Evolutionary conservation across 2,797 vertebrate genomes (phyloP).

Genomic region (Clamator glandarius): DNA sequence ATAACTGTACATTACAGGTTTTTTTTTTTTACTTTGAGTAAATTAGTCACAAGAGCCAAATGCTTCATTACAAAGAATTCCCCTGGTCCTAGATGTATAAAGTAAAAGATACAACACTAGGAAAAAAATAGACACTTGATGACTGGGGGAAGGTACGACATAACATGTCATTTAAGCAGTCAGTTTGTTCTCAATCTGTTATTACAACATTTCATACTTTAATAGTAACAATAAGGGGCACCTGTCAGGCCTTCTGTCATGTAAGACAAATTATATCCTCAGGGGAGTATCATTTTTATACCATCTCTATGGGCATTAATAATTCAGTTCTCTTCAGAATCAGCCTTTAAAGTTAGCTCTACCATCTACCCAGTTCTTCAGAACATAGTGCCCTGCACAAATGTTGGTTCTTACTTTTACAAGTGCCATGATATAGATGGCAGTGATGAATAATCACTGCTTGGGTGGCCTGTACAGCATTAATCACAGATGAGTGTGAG

Average conservation of each 20-base stretch:
- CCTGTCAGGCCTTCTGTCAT: slow-evolving; percentile 18
- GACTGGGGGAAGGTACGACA: not conserved
- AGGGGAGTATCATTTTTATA: slow-evolving; percentile 25
- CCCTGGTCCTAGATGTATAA: not conserved
- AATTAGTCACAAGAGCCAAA: not conserved
- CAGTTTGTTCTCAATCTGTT: not conserved
- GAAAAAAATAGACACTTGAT: not conserved
- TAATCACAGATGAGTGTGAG: not conserved
- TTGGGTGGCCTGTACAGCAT: not conserved
- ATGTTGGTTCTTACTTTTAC: not conserved
- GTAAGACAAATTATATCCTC: slow-evolving; percentile 16
- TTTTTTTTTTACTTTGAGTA: not conserved
- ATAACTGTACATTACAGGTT: not conserved
- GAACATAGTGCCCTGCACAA: not conserved
- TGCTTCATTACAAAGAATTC: not conserved
- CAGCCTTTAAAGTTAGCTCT: not conserved
- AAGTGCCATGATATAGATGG: not conserved
- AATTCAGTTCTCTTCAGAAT: not conserved
- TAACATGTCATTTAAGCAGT: slow-evolving; percentile 3
- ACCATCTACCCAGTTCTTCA: not conserved
- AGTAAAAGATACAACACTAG: not conserved
- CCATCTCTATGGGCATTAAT: not conserved
- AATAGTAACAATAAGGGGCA: not conserved
- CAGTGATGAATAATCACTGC: not conserved
- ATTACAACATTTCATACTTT: not conserved